phyloP scores from a whole-genome alignment of 1,140 invertebrate genomes.

The Cephus cinctus region DNA sequence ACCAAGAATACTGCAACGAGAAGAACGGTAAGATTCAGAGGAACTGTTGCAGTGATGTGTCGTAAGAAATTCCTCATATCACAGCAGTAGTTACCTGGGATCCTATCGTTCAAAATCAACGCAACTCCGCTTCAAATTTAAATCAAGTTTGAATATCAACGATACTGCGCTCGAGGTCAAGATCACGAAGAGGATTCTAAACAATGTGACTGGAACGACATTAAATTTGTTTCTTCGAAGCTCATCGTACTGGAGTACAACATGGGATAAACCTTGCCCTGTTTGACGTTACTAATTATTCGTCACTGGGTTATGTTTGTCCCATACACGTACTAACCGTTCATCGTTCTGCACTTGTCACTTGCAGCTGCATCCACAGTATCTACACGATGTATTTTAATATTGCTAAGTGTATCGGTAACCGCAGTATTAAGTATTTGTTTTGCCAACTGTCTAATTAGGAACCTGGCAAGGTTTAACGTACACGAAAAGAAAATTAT shows the following conservation, averaged over 20 bases:
- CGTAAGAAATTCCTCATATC: constrained; percentile 48
- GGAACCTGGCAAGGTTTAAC: background rate
- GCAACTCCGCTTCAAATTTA: no score
- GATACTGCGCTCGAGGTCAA: no score
- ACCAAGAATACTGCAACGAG: background rate
- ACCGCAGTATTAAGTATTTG: no score
- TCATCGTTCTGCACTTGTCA: constrained; percentile 12
- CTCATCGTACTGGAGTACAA: constrained; percentile 23
- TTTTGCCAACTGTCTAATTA: no score
- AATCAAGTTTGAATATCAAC: no score
- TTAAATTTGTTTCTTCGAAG: no score
- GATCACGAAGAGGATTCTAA: no score
- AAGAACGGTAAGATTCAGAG: constrained; percentile 39
- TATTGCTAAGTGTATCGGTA: no score
- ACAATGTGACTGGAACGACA: no score
- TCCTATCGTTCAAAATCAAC: constrained; percentile 29
- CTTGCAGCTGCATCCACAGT: background rate
- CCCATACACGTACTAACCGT: constrained; percentile 46
- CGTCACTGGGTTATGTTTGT: constrained; percentile 67
- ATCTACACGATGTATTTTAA: background rate
- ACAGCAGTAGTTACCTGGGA: constrained; percentile 60
- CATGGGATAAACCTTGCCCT: constrained; percentile 56
- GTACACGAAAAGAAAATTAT: no score
- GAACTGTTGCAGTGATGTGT: constrained; percentile 58
- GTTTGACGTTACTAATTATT: constrained; percentile 45